Base-by-base conservation (phyloP, 2,888 invertebrate species). In the Acronicta aceris region DNA sequence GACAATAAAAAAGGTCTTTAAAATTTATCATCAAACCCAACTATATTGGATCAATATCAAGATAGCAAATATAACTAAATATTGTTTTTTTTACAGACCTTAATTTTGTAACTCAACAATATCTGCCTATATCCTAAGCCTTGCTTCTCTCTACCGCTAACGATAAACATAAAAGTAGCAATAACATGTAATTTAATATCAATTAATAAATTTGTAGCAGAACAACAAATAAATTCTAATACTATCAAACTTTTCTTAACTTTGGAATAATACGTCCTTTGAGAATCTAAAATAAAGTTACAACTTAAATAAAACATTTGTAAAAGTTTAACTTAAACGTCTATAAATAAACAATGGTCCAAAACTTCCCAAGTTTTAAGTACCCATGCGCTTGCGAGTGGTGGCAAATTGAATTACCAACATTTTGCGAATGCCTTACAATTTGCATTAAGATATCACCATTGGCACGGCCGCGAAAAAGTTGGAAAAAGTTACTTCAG, bases 401-500 rank as follows among this genome's bases (percentile, higher is more conserved):
- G 49, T 43, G 53, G 56, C 41, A 71, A 71, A 71, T 71, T 71
- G 74, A 70, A 70, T 71, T 74, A 51, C 74, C 55, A 43, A 52
- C 56, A 69, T 63, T 74, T 74, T 57, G 52, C 52, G 42, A 69
- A 62, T 58, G 62, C 21, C 69, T 51, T 48, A 40, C 70, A 52
- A 68, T 74, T 70, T 70, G 70, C 70, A 69, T 74, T 62, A 58
- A 74, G 74, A 62, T 63, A 62, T 62, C 55, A 38, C 47, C 42
- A 60, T 60, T 33, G 41, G 21, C 33, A 49, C 42, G 54, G 49
- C 36, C 21, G 21, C 21, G 21, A 21, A 17, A 21, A n/a, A n/a
- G n/a, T n/a, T n/a, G 25, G 33, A n/a, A 36, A 27, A 52, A 21
- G 21, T 55, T 50, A 53, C 45, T 36, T 8, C 17, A 17, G 21